A percentile compares a stretch with the other conserved stretches of the same genome.
These are phyloP conservation scores for Ibidorhyncha struthersii DNA, from an alignment of 2,113 vertebrate species.

Conservation along the genomic window DNA sequence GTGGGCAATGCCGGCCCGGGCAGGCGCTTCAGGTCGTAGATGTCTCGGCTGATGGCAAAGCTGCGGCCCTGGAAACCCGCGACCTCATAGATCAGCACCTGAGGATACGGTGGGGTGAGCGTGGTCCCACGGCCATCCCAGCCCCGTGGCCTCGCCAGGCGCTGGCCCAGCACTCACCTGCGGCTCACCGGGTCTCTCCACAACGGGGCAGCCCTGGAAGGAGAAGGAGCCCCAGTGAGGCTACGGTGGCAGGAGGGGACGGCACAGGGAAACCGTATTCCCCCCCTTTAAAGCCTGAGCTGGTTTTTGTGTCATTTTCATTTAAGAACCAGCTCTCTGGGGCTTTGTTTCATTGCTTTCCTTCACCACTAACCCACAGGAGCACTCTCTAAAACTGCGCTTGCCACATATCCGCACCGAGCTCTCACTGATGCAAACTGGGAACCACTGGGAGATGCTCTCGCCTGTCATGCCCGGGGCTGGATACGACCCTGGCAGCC, in stretches of 20 bases:
- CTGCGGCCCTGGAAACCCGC: slow-evolving; percentile 83
- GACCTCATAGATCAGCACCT: slow-evolving; percentile 87
- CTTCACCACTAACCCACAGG: neutral
- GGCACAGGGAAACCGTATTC: accelerated
- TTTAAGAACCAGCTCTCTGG: neutral
- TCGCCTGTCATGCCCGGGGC: neutral
- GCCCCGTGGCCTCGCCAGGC: accelerated
- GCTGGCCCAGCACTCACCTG: slow-evolving; percentile 74
- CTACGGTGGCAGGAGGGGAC: neutral
- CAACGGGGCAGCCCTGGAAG: slow-evolving; percentile 85
- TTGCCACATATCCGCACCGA: accelerated
- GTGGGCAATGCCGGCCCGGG: slow-evolving; percentile 73
- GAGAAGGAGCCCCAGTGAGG: slow-evolving; percentile 36
- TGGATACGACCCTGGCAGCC: accelerated
- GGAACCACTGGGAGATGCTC: neutral
- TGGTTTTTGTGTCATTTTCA: neutral
- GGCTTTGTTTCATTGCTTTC: neutral
- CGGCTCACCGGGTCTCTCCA: slow-evolving; percentile 86
- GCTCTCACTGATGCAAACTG: neutral
- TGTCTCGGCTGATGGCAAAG: slow-evolving; percentile 81
- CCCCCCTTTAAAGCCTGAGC: neutral
- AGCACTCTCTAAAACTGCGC: accelerated
- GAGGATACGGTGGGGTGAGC: neutral
- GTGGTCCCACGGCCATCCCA: accelerated
- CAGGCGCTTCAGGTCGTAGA: slow-evolving; percentile 81